phyloP scores from a whole-genome alignment of 2,113 vertebrate species.

The Dicaeum eximium region DNA sequence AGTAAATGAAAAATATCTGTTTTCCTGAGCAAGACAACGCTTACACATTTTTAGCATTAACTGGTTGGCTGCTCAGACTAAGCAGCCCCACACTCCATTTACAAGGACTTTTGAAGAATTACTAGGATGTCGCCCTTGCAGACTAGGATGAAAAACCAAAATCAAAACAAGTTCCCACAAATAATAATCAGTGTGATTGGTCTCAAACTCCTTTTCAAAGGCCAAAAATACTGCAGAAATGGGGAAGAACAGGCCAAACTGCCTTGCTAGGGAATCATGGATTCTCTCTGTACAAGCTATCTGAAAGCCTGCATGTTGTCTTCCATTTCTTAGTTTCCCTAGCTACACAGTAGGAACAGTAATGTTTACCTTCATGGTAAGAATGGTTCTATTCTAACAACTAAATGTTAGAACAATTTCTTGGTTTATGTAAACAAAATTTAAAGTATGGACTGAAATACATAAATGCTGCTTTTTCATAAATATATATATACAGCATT shows the following conservation, averaged over 20 bases:
- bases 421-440: neutral
- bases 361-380: neutral
- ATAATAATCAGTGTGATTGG: neutral
- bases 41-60: neutral
- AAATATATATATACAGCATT: neutral
- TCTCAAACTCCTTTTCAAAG: neutral
- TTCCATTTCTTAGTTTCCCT: neutral
- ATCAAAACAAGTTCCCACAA: neutral
- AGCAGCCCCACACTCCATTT: neutral
- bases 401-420: neutral
- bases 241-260: neutral
- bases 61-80: neutral
- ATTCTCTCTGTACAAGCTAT: neutral
- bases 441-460: neutral
- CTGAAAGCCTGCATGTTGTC: neutral
- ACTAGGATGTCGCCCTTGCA: neutral
- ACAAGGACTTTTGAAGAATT: neutral
- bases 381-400: neutral
- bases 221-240: neutral
- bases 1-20: slow-evolving; percentile 6
- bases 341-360: neutral
- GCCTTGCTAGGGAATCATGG: neutral
- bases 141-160: neutral
- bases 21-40: neutral
- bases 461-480: neutral